Evolutionary conservation across 2,113 vertebrate genomes (phyloP).

Genomic region (Circaetus gallicus): DNA sequence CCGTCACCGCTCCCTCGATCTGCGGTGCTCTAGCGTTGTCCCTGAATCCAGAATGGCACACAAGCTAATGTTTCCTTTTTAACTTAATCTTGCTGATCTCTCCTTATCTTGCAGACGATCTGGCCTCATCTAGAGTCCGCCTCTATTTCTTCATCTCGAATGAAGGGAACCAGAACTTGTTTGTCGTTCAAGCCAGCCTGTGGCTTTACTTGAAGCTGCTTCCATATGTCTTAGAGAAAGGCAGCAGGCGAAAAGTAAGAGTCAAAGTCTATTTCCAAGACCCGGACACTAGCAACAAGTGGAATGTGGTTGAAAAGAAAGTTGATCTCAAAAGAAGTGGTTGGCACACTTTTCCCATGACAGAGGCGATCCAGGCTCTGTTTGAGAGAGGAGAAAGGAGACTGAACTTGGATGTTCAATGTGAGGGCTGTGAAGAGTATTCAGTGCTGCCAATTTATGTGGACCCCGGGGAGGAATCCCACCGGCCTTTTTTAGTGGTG

Average conservation of each 20-base stretch:
- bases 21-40: neutral
- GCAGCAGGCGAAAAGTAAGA: conserved; percentile 87
- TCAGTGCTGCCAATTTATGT: conserved; percentile 89
- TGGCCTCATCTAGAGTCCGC: conserved; percentile 81
- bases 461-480: conserved; percentile 87
- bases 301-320: conserved; percentile 91
- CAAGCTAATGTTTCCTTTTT: conserved; percentile 44
- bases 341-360: conserved; percentile 97
- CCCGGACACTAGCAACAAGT: conserved; percentile 76
- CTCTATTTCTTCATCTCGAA: conserved; percentile 95
- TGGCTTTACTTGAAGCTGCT: conserved; percentile 96
- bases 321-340: conserved; percentile 95
- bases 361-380: conserved; percentile 86
- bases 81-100: conserved; percentile 65
- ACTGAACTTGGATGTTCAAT: conserved; percentile 92
- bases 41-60: neutral
- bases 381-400: conserved; percentile 87
- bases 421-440: conserved; percentile 86
- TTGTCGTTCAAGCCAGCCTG: conserved; percentile 92
- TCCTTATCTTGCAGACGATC: conserved; percentile 84
- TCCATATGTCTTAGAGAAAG: conserved; percentile 88
- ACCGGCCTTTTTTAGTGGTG: conserved; percentile 95
- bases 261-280: conserved; percentile 93
- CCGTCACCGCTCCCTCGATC: neutral
- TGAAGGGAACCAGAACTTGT: conserved; percentile 96